Conservation (phyloP, 2,113 vertebrate species). For the Odontesthes bonariensis region DNA sequence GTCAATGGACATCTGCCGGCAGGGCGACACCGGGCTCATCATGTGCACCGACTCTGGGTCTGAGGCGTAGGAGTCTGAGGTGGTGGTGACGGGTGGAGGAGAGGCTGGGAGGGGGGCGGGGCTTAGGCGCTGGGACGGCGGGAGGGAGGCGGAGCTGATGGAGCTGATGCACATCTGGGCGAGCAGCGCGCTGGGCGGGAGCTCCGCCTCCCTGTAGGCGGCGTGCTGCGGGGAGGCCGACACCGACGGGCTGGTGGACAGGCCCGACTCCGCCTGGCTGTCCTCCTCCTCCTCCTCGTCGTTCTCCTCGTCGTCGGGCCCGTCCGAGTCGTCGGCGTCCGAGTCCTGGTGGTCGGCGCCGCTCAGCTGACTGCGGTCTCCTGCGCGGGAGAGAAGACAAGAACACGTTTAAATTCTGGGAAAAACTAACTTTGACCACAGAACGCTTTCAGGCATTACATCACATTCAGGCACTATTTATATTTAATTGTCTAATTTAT, state of each 20-base stretch:
- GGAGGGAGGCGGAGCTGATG: conserved; percentile 55
- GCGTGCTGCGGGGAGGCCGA: conserved; percentile 94
- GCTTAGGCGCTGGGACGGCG: conserved; percentile 59
- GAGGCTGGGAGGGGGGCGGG: conserved; percentile 59
- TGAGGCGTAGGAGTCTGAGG: conserved; percentile 65
- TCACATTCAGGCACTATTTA: no score
- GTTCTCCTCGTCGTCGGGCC: conserved; percentile 91
- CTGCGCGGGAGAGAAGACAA: conserved; percentile 77
- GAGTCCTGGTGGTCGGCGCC: conserved; percentile 88
- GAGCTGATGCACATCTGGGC: conserved; percentile 92
- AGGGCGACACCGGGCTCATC: conserved; percentile 82
- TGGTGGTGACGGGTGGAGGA: conserved; percentile 55
- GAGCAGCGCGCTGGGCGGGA: conserved; percentile 89
- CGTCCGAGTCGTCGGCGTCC: conserved; percentile 94
- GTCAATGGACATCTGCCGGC: conserved; percentile 93
- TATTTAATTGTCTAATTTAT: no score
- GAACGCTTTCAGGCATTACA: conserved; percentile 74
- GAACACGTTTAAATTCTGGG: no score
- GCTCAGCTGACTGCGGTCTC: conserved; percentile 88
- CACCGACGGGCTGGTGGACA: conserved; percentile 93
- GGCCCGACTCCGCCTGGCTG: conserved; percentile 94
- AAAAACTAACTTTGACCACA: conserved; percentile 73
- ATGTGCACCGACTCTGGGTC: conserved; percentile 74
- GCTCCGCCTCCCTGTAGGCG: conserved; percentile 84
- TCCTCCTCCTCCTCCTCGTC: conserved; percentile 98